phyloP scores from a whole-genome alignment of 2,113 vertebrate genomes.

The Paradisaea rubra region DNA sequence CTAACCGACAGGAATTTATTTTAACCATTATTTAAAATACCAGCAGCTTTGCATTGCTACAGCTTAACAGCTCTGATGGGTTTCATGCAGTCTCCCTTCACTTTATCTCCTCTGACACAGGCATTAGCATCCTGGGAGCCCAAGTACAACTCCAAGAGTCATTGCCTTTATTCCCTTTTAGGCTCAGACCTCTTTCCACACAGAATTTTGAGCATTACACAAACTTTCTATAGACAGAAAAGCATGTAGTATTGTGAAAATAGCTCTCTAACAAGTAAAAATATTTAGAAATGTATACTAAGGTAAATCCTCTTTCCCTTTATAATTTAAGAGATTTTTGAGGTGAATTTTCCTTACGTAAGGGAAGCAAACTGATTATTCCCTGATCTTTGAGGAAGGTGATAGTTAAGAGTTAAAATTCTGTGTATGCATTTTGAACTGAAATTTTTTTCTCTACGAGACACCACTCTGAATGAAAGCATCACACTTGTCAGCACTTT shows the following conservation, averaged over 20 bases:
- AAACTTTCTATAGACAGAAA: background rate
- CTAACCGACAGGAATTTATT: background rate
- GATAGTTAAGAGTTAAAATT: background rate
- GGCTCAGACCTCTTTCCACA: background rate
- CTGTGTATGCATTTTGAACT: background rate
- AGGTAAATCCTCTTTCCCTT: background rate
- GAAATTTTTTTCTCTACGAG: background rate
- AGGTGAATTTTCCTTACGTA: background rate
- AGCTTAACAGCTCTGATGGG: background rate
- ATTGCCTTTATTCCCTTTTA: background rate
- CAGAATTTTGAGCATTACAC: background rate
- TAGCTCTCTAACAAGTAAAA: background rate
- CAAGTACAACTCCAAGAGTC: background rate
- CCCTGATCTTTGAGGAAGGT: background rate
- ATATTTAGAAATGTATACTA: background rate
- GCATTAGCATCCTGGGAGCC: background rate
- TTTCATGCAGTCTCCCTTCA: background rate
- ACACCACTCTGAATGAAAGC: background rate
- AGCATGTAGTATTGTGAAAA: background rate
- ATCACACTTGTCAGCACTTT: background rate
- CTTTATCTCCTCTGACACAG: background rate
- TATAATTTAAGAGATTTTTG: background rate
- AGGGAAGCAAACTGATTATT: background rate
- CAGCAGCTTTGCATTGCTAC: background rate
- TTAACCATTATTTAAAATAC: constrained; percentile 10